Evolutionary conservation across 2,888 invertebrate genomes (phyloP), one percentile per base, ranked within the genome.

Genomic region (Zeuzera pyrina): DNA sequence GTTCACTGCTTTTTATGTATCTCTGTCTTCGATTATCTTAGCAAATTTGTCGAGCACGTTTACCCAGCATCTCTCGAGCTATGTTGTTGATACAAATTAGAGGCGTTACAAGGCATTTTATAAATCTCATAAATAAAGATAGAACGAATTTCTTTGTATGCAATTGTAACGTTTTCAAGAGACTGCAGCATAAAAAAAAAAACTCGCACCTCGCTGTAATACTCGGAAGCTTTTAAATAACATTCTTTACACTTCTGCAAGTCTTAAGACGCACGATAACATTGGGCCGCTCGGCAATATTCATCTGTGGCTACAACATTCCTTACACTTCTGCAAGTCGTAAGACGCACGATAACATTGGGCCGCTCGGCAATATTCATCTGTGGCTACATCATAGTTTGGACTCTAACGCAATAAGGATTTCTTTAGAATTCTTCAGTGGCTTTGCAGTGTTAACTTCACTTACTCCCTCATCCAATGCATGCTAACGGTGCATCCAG

Each of bases 361-460:
- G 95, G 96, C 96, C 62, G 98, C 98, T 86, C 94, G 93, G 36
- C 87, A 89, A 64, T 95, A 97, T 64, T 95, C 95, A 57, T 94
- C 93, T 1, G 96, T 95, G 19, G 98, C 98, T 16, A 92, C 89
- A 61, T 98, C 98, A 61, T 89, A 93, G 69, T 99, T 98, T 0
- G 98, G 95, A 59, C 91, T 93, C 97, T 98, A 98, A 63, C 97
- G 97, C 43, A 98, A 72, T n/a, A 98, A 65, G 0, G 92, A 89
- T 7, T 95, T 95, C 84, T 98, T 98, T 59, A 98, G n/a, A n/a
- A n/a, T n/a, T n/a, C n/a, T n/a, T n/a, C n/a, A n/a, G n/a, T n/a
- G n/a, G n/a, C n/a, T n/a, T n/a, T n/a, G n/a, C n/a, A n/a, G n/a
- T n/a, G n/a, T n/a, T n/a, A n/a, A n/a, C n/a, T n/a, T n/a, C n/a